Conservation (phyloP, 92 coral and sea anemone species). For the Parazoanthus darwini region DNA sequence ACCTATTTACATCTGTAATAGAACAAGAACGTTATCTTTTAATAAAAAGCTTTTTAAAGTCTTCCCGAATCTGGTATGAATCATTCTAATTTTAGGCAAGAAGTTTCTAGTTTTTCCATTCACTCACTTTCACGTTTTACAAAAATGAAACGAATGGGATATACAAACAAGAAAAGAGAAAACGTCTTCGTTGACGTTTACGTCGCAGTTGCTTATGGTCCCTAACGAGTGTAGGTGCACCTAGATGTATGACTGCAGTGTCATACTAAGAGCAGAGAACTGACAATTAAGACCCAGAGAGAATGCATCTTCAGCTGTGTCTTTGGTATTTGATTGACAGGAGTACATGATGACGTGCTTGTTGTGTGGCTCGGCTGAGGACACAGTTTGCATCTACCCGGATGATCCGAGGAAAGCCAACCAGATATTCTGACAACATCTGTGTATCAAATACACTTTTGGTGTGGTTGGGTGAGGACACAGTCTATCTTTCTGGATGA, state of each 20-base stretch:
- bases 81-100: no score
- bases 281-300: not conserved
- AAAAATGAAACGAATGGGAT: no score
- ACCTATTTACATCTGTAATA: not conserved
- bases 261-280: no score
- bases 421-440: constrained; percentile 27
- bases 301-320: not conserved
- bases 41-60: not conserved
- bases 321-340: constrained; percentile 2
- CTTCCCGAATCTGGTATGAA: not conserved
- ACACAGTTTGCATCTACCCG: constrained; percentile 39
- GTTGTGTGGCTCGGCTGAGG: constrained; percentile 39
- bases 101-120: no score
- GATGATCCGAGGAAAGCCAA: constrained; percentile 47
- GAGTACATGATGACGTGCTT: constrained; percentile 43
- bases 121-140: no score
- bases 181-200: no score
- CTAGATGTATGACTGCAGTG: no score
- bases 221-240: no score
- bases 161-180: no score
- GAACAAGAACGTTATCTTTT: not conserved
- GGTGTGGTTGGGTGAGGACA: constrained; percentile 38
- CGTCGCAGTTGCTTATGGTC: no score
- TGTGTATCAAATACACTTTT: not conserved
- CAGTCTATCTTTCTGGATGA: constrained; percentile 40